These are phyloP conservation scores for Synanthedon andrenaeformis DNA, from an alignment of 2,888 invertebrate species.

Conservation along the genomic window DNA sequence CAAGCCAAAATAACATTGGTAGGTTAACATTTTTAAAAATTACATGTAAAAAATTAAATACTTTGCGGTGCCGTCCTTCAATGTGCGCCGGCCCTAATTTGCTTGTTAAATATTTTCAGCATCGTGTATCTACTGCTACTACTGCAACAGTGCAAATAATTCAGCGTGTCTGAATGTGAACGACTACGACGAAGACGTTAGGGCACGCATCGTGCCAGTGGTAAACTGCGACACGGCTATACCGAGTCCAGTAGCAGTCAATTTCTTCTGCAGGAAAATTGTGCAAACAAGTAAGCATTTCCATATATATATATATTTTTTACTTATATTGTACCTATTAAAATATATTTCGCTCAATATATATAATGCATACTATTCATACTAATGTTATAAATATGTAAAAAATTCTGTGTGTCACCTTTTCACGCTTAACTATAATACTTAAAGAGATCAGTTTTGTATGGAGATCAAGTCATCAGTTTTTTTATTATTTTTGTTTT, in stretches of 20 bases:
- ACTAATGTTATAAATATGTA: too few relatives aligned
- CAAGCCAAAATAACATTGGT: too few relatives aligned
- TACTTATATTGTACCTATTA: neutral
- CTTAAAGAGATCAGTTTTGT: too few relatives aligned
- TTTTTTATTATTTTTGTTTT: too few relatives aligned
- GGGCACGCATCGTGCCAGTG: conserved; percentile 39
- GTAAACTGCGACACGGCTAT: conserved; percentile 45
- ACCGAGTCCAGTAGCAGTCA: conserved; percentile 26
- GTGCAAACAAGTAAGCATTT: conserved; percentile 71
- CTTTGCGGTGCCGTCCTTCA: too few relatives aligned
- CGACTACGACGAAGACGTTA: conserved; percentile 45
- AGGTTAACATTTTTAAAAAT: too few relatives aligned
- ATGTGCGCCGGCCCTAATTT: too few relatives aligned
- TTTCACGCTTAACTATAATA: too few relatives aligned
- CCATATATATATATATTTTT: neutral
- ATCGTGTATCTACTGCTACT: conserved; percentile 74
- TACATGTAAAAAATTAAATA: too few relatives aligned
- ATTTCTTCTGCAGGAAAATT: conserved; percentile 80
- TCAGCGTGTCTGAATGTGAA: conserved; percentile 73
- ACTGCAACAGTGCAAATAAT: conserved; percentile 81
- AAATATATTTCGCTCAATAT: neutral
- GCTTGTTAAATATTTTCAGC: conserved; percentile 34
- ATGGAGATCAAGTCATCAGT: too few relatives aligned
- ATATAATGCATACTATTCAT: too few relatives aligned
- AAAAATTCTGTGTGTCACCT: too few relatives aligned